phyloP scores from a whole-genome alignment of 2,113 vertebrate genomes.

The Lipophrys pholis region DNA sequence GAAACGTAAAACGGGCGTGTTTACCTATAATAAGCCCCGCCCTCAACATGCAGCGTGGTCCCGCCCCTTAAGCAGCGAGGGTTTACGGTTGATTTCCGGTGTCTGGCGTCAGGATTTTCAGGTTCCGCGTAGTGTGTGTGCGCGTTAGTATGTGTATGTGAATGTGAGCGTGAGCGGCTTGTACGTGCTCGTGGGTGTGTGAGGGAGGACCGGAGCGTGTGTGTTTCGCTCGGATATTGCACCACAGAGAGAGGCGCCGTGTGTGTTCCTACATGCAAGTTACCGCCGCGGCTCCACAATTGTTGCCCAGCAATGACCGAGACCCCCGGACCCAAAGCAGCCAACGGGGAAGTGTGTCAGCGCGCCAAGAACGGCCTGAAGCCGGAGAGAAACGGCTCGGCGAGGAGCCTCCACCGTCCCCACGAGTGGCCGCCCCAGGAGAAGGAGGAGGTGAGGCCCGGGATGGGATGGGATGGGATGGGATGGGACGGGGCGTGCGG shows the following conservation, averaged over 20 bases:
- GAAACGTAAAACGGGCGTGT: not conserved
- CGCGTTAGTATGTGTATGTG: not conserved
- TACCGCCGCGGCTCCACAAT: constrained; percentile 43
- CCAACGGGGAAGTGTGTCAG: constrained; percentile 63
- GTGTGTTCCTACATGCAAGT: constrained; percentile 60
- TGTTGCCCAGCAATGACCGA: constrained; percentile 77
- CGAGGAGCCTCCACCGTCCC: constrained; percentile 60
- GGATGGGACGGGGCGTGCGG: constrained; percentile 15
- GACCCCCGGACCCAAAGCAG: constrained; percentile 63
- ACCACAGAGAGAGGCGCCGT: constrained; percentile 37
- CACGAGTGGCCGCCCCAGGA: constrained; percentile 55
- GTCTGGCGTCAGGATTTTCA: constrained; percentile 65
- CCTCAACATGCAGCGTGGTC: not conserved
- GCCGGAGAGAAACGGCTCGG: constrained; percentile 70
- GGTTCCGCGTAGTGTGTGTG: constrained; percentile 29
- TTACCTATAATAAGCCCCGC: constrained; percentile 25
- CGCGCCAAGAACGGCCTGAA: constrained; percentile 74
- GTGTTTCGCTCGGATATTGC: constrained; percentile 40
- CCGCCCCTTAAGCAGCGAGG: constrained; percentile 17
- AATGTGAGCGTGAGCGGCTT: not conserved
- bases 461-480: too few relatives aligned
- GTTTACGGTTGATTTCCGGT: constrained; percentile 74
- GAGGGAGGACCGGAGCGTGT: constrained; percentile 20
- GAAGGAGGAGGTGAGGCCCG: constrained; percentile 78
- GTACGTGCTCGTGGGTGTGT: not conserved